phyloP scores from a whole-genome alignment of 2,888 invertebrate genomes.

The Campoplex capitator region DNA sequence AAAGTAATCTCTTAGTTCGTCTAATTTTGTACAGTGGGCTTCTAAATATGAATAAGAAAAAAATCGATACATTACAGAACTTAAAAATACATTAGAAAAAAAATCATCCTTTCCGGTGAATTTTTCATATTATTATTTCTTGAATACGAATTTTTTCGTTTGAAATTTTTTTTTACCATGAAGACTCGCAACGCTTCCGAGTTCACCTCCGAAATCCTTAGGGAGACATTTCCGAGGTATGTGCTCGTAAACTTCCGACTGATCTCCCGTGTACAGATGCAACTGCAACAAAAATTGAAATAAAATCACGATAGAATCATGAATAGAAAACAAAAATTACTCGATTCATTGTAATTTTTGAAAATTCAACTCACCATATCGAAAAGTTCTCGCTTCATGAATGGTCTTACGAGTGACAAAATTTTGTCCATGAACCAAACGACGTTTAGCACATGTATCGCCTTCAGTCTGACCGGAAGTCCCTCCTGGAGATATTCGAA shows the following conservation, averaged over 20 bases:
- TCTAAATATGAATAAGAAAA: constrained; percentile 67
- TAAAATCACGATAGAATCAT: neutral
- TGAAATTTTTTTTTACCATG: constrained; percentile 72
- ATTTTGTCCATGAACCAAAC: constrained; percentile 85
- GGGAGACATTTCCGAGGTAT: constrained; percentile 87
- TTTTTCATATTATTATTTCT: neutral
- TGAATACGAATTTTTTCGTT: neutral
- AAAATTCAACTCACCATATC: constrained; percentile 81
- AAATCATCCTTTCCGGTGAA: neutral
- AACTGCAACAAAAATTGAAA: constrained; percentile 84
- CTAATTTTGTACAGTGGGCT: constrained; percentile 72
- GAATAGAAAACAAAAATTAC: neutral
- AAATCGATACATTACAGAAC: neutral
- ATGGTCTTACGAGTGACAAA: constrained; percentile 84
- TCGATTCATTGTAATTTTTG: neutral
- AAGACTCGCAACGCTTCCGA: constrained; percentile 78
- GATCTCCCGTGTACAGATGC: constrained; percentile 87
- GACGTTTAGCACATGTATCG: constrained; percentile 89
- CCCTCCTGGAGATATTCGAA: constrained; percentile 90
- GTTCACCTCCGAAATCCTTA: constrained; percentile 87
- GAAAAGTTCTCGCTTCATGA: constrained; percentile 84
- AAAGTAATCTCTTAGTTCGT: constrained; percentile 77
- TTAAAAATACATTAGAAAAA: neutral
- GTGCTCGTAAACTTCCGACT: constrained; percentile 85
- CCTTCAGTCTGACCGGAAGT: constrained; percentile 88